Evolutionary conservation across 2,888 invertebrate genomes (phyloP).

Genomic region (Cheilosia soror): DNA sequence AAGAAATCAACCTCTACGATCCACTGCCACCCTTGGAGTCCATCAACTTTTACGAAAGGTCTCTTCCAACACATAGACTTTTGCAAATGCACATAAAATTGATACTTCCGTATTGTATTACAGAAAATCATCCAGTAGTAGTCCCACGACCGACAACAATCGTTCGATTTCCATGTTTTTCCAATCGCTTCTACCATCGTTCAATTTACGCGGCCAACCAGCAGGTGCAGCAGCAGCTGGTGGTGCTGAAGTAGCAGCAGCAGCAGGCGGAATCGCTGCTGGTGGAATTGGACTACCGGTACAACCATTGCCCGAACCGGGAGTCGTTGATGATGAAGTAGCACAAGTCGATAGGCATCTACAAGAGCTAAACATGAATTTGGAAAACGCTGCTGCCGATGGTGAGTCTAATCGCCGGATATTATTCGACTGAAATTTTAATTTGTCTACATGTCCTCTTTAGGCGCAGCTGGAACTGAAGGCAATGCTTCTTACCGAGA

Average conservation of each 20-base stretch:
- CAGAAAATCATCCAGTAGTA: slow-evolving; percentile 82
- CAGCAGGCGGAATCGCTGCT: slow-evolving; percentile 65
- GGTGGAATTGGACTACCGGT: slow-evolving; percentile 50
- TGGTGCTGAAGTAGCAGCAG: slow-evolving; percentile 73
- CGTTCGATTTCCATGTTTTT: slow-evolving; percentile 86
- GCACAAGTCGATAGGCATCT: slow-evolving; percentile 78
- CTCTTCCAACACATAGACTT: neutral
- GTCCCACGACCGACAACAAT: slow-evolving; percentile 79
- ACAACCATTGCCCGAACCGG: slow-evolving; percentile 22
- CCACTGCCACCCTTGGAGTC: slow-evolving; percentile 91
- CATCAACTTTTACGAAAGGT: slow-evolving; percentile 88
- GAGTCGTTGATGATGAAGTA: slow-evolving; percentile 76
- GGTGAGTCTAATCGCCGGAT: slow-evolving; percentile 68
- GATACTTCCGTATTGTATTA: neutral
- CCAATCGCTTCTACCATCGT: slow-evolving; percentile 89
- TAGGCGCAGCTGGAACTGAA: slow-evolving; percentile 80
- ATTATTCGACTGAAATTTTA: neutral
- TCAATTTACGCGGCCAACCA: slow-evolving; percentile 83
- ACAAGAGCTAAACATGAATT: slow-evolving; percentile 78
- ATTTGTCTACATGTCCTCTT: neutral
- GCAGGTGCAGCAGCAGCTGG: slow-evolving; percentile 72
- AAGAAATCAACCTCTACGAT: slow-evolving; percentile 88
- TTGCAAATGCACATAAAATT: neutral
- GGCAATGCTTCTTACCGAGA: slow-evolving; percentile 81
- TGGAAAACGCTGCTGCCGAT: slow-evolving; percentile 78